Evolutionary conservation across 2,888 invertebrate species (phyloP), one percentile per base, ranked within the genome.

Genomic region (Agrilus mali): DNA sequence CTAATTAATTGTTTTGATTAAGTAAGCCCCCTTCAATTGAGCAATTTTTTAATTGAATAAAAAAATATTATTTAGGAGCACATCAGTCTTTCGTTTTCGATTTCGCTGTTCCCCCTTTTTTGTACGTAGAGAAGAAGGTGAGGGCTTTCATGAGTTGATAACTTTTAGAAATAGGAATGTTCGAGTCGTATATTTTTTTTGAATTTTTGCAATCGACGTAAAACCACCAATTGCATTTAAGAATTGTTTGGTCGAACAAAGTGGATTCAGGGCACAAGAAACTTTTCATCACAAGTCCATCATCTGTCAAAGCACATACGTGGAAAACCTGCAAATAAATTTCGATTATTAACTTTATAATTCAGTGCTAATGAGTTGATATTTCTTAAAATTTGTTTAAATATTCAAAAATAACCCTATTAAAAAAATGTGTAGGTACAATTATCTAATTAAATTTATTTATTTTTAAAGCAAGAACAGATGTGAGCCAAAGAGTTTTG

Each of bases 211-310:
- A 92, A 61, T 90, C 89, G 0, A 90, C 89, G 63, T 89, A 90
- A 70, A 90, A 88, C 87, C 88, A 90, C 89, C 89, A 90, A 64
- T 90, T 90, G 66, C 92, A 92, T 61, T 89, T 89, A 5, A 92
- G 73, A 49, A 92, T 86, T 16, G 87, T 86, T 65, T 90, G 90
- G 60, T 92, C 90, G 66, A 92, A 92, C 41, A 90, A 73, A 0
- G 92, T 92, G 27, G 86, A 89, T 64, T 90, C 88, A 0, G 90
- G 90, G 60, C 90, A 92, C 37, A 89, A 73, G 68, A 92, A 92
- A 38, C 89, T 89, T 65, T 90, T 90, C 80, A 88, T 87, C 40
- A 90, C 86, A 43, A 89, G 71, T 0, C 89, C 89, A 53, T 88
- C 86, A 54, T 90, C 89, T 3, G 89, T 89, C 41, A 90, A 69